Evolutionary conservation across 2,888 invertebrate species (phyloP), one percentile per base, ranked within the genome.

Genomic region (Odontocerum albicorne): DNA sequence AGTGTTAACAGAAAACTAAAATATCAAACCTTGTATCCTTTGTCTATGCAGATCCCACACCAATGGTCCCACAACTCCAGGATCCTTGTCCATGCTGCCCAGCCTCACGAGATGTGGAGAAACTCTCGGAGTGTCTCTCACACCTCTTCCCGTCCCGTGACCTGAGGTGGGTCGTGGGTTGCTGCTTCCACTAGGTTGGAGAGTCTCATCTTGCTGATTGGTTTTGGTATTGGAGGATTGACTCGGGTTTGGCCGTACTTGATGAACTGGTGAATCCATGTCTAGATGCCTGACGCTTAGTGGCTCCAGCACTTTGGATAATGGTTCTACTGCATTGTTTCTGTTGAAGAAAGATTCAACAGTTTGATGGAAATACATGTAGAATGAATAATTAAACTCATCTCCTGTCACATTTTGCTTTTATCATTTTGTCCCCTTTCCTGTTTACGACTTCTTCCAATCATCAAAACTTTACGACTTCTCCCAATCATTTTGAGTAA

Each of bases 31-130:
- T 58, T 80, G 80, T 40, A 86, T 74, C 63, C 84, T 80, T 67
- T 87, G 87, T 65, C 86, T 85, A 66, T 89, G 88, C 54, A 88
- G 75, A 67, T 88, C 88, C 91, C 91, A 92, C 4, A 91, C 91
- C 46, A 90, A 73, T 0, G 92, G 92, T 0, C 92, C 91, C 22
- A 92, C 82, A 3, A 91, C 87, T 1, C 92, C 92, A 0, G 92
- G 90, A 72, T 92, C 92, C 38, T 85, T 84, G 63, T 85, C 86
- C 44, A 87, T 80, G 66, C 92, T 92, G 44, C 86, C 87, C 36
- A 88, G 81, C 21, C 90, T 74, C 2, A 80, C 73, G 17, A 86
- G 67, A 61, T 77, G 76, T 0, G 75, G 22, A 17, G 57, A 33
- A 15, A 17, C 8, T 31, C 16, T 51, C 4, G 40, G 40, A 4